Base-by-base conservation (phyloP, 1,140 invertebrate species). In the Drosophila sp. region DNA sequence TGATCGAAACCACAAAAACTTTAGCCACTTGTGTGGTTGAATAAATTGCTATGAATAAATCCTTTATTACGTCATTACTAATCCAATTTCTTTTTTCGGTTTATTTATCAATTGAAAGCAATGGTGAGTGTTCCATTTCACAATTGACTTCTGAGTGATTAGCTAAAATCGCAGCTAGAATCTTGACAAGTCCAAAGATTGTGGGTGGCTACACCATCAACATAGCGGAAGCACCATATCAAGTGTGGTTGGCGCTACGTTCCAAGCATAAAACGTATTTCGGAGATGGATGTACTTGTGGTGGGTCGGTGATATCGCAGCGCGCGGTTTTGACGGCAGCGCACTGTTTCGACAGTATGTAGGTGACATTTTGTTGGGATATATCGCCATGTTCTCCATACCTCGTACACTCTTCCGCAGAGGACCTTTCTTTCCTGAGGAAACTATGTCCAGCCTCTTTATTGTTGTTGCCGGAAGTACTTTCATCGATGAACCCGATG, bases 261-360 rank as follows among this genome's bases (percentile, higher is more conserved):
- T 44, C 29, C 8, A 55, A 50, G 3, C 89, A 91, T 1, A 23
- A 11, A 2, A 6, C 23, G 3, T 47, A 35, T 10, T 91, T 67
- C 35, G 90, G 90, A 3, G 55, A 69, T 2, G 89, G 90, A 0
- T 94, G 95, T 65, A 79, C 93, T n/a, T 95, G 95, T 77, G 95
- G 95, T 10, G 95, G 94, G 1, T 86, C 93, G 1, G 93, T 95
- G 3, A 92, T 95, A 10, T 92, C 92, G 8, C 80, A 91, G 17
- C 92, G 93, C 35, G 91, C 93, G 27, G 90, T 96, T 8, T 70
- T 95, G 4, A 95, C 95, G 25, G 95, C 95, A 11, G 95, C 95
- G 4, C 95, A 96, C 83, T 96, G 95, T 85, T 47, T 66, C 1
- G 65, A 69, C 30, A 38, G 4, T 10, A 72, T 72, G 90, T 91